phyloP scores from a whole-genome alignment of 2,113 vertebrate genomes.

The Cyanoliseus patagonus region DNA sequence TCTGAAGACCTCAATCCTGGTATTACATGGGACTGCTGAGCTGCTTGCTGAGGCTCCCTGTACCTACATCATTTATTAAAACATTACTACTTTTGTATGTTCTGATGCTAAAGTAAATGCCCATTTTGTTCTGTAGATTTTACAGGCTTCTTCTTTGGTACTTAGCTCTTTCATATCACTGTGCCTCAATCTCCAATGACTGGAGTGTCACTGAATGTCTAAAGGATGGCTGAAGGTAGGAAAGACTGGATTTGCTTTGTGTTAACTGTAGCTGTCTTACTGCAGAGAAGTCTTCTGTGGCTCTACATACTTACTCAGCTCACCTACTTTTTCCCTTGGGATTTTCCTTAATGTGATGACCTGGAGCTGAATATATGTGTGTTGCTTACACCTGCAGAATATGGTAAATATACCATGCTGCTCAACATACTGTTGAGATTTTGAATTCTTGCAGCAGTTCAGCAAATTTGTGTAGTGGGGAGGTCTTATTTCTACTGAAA shows the following conservation, averaged over 20 bases:
- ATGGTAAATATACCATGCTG: background rate
- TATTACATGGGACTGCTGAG: slow-evolving; percentile 36
- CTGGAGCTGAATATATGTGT: background rate
- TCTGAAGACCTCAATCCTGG: slow-evolving; percentile 55
- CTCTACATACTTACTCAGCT: background rate
- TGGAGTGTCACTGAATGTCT: background rate
- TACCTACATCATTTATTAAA: slow-evolving; percentile 67
- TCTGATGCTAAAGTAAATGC: slow-evolving; percentile 62
- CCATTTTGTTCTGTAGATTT: slow-evolving; percentile 64
- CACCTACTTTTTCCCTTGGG: background rate
- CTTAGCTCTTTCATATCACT: slow-evolving; percentile 2
- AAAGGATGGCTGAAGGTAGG: background rate
- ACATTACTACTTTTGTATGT: slow-evolving; percentile 66
- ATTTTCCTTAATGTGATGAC: background rate
- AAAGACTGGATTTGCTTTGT: background rate
- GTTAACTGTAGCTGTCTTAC: background rate
- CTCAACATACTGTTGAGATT: background rate
- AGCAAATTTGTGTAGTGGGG: background rate
- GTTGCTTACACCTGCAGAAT: background rate
- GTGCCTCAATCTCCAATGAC: slow-evolving; percentile 15
- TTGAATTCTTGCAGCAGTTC: background rate
- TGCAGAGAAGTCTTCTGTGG: background rate
- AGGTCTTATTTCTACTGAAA: background rate
- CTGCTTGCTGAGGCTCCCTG: slow-evolving; percentile 41
- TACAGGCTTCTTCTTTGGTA: slow-evolving; percentile 39